A percentile compares a stretch with the other conserved stretches of the same genome.
These are phyloP conservation scores for Hirtodrosophila histrioides DNA, from an alignment of 2,888 invertebrate species.

Conservation along the genomic window DNA sequence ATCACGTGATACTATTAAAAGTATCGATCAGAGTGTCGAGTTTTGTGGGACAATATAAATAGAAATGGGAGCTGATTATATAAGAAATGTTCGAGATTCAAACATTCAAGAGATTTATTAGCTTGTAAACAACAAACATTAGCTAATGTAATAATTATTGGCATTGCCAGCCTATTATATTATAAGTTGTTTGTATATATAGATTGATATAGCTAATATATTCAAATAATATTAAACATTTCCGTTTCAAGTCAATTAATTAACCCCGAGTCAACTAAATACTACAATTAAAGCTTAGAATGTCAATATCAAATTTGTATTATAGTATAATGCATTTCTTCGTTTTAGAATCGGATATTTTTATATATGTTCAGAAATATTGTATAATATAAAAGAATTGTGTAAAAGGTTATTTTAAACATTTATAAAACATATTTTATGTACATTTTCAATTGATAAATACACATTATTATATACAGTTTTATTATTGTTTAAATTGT, in stretches of 20 bases:
- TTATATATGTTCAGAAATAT: neutral
- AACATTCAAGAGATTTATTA: neutral
- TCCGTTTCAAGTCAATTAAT: too few species aligned
- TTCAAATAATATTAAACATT: neutral
- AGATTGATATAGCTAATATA: neutral
- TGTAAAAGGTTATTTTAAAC: too few species aligned
- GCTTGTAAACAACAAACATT: constrained; percentile 20
- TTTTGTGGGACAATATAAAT: constrained; percentile 33
- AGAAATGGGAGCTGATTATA: constrained; percentile 9
- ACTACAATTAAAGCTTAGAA: too few species aligned
- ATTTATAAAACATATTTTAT: neutral
- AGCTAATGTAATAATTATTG: constrained; percentile 6
- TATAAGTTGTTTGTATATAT: neutral
- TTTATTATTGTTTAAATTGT: neutral
- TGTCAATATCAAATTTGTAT: too few species aligned
- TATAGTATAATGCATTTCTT: too few species aligned
- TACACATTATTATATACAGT: neutral
- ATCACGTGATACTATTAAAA: constrained; percentile 38
- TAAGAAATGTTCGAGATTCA: neutral
- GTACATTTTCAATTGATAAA: neutral
- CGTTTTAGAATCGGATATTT: too few species aligned
- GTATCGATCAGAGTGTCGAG: constrained; percentile 7
- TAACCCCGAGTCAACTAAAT: too few species aligned
- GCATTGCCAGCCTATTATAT: neutral
- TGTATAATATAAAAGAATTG: too few species aligned